phyloP scores from a whole-genome alignment of 2,797 vertebrate species.

The Chanos chanos region DNA sequence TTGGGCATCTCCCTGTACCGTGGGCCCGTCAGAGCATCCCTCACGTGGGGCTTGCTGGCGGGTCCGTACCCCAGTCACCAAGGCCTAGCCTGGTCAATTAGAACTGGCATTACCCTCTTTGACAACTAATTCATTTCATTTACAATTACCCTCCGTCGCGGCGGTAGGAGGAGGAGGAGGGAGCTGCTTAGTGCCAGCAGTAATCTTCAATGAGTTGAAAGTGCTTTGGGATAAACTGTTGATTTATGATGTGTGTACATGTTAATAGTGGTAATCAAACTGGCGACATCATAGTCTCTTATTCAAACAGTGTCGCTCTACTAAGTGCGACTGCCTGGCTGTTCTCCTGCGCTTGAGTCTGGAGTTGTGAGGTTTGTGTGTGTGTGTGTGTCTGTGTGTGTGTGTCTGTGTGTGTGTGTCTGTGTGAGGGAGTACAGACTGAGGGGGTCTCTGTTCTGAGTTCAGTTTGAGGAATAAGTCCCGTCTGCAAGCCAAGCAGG shows the following conservation, averaged over 20 bases:
- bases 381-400: neutral
- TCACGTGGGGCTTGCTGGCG: constrained; percentile 11
- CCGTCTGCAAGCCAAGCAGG: constrained; percentile 31
- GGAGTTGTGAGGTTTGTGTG: constrained; percentile 1
- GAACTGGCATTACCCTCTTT: constrained; percentile 19
- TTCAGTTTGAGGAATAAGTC: constrained; percentile 4
- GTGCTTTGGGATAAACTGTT: constrained; percentile 11
- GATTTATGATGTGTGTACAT: constrained; percentile 2
- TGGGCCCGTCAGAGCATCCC: constrained; percentile 6
- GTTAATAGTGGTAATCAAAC: constrained; percentile 4
- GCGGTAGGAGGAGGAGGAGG: neutral
- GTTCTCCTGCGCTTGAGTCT: neutral
- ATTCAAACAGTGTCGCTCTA: constrained; percentile 11
- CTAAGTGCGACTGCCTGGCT: constrained; percentile 10
- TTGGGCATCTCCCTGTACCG: constrained; percentile 41
- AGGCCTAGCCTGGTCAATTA: constrained; percentile 30
- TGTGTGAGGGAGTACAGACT: neutral
- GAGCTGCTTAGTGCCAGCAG: constrained; percentile 2
- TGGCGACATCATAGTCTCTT: too few species aligned
- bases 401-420: neutral
- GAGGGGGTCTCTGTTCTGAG: constrained; percentile 1
- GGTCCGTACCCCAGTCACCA: neutral
- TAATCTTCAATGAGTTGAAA: constrained; percentile 10
- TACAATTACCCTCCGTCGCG: constrained; percentile 27
- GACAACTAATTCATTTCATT: constrained; percentile 37